Conservation (phyloP, 35 echinoderm and acorn worm genomes). For the Acanthaster planci region DNA sequence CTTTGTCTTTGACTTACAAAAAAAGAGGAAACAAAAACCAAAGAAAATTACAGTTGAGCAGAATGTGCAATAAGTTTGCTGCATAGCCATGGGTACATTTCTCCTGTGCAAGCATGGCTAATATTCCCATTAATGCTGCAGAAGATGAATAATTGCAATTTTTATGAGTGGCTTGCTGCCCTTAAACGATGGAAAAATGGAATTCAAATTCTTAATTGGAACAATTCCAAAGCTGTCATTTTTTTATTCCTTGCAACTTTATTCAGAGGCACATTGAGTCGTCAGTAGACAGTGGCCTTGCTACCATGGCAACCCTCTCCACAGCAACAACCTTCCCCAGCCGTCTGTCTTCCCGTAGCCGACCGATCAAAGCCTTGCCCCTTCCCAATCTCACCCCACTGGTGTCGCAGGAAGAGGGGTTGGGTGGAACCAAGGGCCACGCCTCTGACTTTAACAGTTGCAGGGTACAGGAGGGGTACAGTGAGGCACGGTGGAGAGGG, state of each 20-base stretch:
- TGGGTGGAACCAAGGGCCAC: background rate
- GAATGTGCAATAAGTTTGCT: no score
- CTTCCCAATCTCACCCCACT: slow-evolving; percentile 70
- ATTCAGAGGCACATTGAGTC: slow-evolving; percentile 57
- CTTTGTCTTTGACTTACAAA: no score
- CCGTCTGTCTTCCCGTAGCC: slow-evolving; percentile 52
- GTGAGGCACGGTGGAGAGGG: slow-evolving; percentile 54
- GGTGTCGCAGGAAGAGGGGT: slow-evolving; percentile 64
- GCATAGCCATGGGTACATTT: no score
- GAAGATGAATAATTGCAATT: no score
- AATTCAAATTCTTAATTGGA: background rate
- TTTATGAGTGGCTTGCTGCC: no score
- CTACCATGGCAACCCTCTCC: slow-evolving; percentile 93
- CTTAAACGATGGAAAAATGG: no score
- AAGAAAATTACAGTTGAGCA: no score
- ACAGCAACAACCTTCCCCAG: slow-evolving; percentile 46
- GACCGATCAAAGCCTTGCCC: slow-evolving; percentile 84
- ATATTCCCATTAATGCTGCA: no score
- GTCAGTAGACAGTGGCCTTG: slow-evolving; percentile 86
- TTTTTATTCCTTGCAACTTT: background rate
- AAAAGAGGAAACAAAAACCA: no score
- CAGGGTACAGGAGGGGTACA: background rate
- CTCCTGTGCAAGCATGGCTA: no score
- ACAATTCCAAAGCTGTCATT: background rate
- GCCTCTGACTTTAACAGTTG: background rate